These are phyloP conservation scores for Brevimyrus niger DNA, from an alignment of 2,113 vertebrate genomes.

Conservation along the genomic window DNA sequence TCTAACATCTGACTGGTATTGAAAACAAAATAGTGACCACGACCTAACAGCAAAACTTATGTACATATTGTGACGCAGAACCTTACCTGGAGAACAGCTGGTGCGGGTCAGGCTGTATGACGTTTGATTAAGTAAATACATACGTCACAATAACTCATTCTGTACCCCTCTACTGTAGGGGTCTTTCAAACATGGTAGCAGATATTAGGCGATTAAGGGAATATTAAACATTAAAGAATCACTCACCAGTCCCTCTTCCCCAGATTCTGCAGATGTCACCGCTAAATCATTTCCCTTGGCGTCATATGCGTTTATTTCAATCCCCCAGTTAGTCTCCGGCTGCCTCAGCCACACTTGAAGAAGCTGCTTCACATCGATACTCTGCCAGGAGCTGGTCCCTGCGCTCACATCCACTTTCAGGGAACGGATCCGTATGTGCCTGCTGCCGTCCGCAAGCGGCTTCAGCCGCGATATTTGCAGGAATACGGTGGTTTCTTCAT, in stretches of 20 bases:
- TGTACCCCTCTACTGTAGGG: background rate
- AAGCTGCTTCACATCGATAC: constrained; percentile 77
- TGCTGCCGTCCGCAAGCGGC: constrained; percentile 65
- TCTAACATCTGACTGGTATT: background rate
- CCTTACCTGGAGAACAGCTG: background rate
- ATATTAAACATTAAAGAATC: background rate
- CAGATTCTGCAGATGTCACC: constrained; percentile 70
- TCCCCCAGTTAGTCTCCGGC: constrained; percentile 77
- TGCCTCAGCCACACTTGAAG: constrained; percentile 82
- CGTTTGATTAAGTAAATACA: background rate
- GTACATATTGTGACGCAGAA: background rate
- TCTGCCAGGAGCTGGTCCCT: constrained; percentile 79
- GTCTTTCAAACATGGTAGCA: background rate
- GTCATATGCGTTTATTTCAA: constrained; percentile 83
- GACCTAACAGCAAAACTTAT: background rate
- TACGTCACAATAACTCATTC: background rate
- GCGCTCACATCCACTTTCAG: constrained; percentile 76
- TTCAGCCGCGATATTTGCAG: constrained; percentile 77
- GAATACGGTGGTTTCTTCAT: constrained; percentile 72
- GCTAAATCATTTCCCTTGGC: constrained; percentile 72
- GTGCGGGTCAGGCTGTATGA: background rate
- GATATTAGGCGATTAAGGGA: background rate
- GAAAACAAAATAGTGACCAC: background rate
- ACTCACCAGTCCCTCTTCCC: constrained; percentile 82
- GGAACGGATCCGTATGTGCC: constrained; percentile 72